Evolutionary conservation across 1,140 invertebrate genomes (phyloP).

Genomic region (Ceratitis capitata): DNA sequence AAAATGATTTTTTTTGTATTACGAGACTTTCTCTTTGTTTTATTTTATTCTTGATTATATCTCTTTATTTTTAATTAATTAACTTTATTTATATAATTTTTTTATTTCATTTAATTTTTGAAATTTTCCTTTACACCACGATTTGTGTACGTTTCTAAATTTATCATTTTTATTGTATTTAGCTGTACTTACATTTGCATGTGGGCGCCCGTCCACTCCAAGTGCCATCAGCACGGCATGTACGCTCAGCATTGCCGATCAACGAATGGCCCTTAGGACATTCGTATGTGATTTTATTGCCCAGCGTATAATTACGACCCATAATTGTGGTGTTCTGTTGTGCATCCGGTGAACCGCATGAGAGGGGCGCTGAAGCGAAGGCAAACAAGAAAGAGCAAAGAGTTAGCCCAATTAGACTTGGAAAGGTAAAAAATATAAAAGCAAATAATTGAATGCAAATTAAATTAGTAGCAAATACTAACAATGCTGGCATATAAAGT

Average conservation of each 20-base stretch:
- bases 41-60: too few species aligned
- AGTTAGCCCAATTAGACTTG: not conserved
- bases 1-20: too few species aligned
- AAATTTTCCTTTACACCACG: too few species aligned
- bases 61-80: too few species aligned
- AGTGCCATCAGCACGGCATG: slow-evolving; percentile 78
- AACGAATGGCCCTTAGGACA: slow-evolving; percentile 88
- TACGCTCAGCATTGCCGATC: slow-evolving; percentile 75
- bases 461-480: slow-evolving; percentile 64
- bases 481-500: slow-evolving; percentile 93
- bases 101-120: too few species aligned
- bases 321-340: slow-evolving; percentile 83
- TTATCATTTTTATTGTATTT: slow-evolving; percentile 23
- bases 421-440: too few species aligned
- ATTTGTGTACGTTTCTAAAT: not conserved
- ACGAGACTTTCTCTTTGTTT: too few species aligned
- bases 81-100: not conserved
- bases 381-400: not conserved
- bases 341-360: slow-evolving; percentile 88
- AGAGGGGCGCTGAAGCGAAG: slow-evolving; percentile 75
- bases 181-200: slow-evolving; percentile 81
- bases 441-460: not conserved
- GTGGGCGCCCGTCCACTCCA: slow-evolving; percentile 82
- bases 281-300: slow-evolving; percentile 76
- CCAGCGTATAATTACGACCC: slow-evolving; percentile 76